Evolutionary conservation across 1,140 invertebrate genomes (phyloP), one percentile per base, ranked within the genome.

Genomic region (Zaprionus inermis): DNA sequence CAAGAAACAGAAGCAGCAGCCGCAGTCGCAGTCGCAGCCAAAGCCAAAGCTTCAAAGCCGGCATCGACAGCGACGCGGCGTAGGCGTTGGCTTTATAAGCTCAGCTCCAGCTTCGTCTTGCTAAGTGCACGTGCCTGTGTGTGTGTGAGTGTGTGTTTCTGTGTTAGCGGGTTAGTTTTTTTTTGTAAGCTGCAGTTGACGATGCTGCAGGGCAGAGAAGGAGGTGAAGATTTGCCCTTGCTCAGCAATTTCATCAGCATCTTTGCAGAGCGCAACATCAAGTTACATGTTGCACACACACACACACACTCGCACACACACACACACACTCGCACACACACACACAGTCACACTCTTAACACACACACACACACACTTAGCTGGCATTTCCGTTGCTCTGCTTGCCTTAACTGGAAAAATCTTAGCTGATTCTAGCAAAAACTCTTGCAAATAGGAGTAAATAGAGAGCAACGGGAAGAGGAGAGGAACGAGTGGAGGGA

Each of bases 21-120:
- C 3, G 24, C 24, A 36, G 16, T 14, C 20, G 32, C n/a, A 54
- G 36, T 14, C 14, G 36, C 36, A 38, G 24, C 5, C 5, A 28
- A 28, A 28, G 24, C 24, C 12, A 72, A 72, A 76, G 81, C 78
- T 81, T 34, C 41, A 11, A 65, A 65, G 55, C 56, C 55, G 60
- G 58, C 57, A 32, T 9, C 7, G 14, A 36, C 14, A 36, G 38
- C 38, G 46, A 41, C 76, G 54, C 65, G 57, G 70, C 66, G 69
- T 67, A 61, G 56, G 46, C 66, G 77, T 67, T 66, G 56, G 52
- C 66, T 73, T 72, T 67, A 34, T 59, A 59, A 80, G 78, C 78
- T 60, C 49, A 67, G 46, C 77, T 80, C 64, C n/a, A 54, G 52
- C 38, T 70, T 44, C 24, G 18, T 32, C 28, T 49, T n/a, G 12